Conservation (phyloP, 2,797 vertebrate species). For the Rhinella marina region DNA sequence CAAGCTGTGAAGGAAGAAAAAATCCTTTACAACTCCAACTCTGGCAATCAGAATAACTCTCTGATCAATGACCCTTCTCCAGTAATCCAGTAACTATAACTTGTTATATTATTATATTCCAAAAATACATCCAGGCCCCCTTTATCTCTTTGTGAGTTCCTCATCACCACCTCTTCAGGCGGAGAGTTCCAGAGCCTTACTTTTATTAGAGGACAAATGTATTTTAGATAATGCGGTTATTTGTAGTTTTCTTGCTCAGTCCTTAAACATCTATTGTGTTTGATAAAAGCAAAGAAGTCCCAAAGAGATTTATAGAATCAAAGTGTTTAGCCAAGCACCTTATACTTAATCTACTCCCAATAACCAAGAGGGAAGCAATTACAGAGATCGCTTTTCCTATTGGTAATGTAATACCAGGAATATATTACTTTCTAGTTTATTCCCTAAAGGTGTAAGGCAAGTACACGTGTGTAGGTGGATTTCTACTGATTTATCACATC, state of each 20-base stretch:
- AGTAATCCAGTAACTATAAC: too few species aligned
- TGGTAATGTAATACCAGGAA: background rate
- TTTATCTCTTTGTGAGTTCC: too few species aligned
- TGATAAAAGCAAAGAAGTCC: background rate
- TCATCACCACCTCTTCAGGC: too few species aligned
- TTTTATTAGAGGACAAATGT: too few species aligned
- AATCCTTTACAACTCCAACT: too few species aligned
- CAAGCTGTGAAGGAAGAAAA: too few species aligned
- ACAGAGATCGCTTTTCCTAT: background rate
- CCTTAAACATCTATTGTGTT: background rate
- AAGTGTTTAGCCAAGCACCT: constrained; percentile 1
- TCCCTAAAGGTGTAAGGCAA: constrained; percentile 1
- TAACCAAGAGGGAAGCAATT: background rate
- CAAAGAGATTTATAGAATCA: background rate
- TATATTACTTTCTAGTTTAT: background rate
- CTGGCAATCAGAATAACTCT: too few species aligned
- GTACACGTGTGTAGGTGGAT: background rate
- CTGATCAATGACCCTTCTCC: too few species aligned
- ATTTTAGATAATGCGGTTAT: background rate
- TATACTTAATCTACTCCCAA: background rate
- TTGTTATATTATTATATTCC: too few species aligned
- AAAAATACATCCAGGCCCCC: too few species aligned
- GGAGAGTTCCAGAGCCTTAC: too few species aligned
- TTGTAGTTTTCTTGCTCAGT: background rate
- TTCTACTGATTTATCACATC: background rate